Evolutionary conservation across 2,888 invertebrate species (phyloP).

Genomic region (Sphaerophoria rueppellii): DNA sequence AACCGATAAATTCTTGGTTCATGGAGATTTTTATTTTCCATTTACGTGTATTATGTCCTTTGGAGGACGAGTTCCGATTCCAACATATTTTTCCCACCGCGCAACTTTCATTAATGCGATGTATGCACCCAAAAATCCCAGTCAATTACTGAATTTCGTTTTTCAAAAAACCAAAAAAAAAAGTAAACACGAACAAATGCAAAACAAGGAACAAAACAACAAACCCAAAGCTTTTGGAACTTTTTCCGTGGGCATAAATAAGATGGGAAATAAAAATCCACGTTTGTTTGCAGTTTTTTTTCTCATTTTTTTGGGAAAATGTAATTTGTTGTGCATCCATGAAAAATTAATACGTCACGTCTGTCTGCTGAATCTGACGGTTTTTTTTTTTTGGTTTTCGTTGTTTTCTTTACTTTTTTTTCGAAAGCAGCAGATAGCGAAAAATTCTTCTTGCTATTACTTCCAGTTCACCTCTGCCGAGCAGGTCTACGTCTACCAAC

Average conservation of each 20-base stretch:
- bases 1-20: constrained; percentile 69
- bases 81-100: constrained; percentile 7
- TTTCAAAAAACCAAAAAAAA: constrained; percentile 20
- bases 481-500: not conserved
- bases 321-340: constrained; percentile 73
- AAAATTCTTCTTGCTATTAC: constrained; percentile 36
- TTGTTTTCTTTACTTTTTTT: not conserved
- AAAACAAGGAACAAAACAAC: constrained; percentile 4
- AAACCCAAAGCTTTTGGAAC: constrained; percentile 22
- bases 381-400: not conserved
- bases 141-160: constrained; percentile 67
- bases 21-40: constrained; percentile 50
- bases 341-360: constrained; percentile 71
- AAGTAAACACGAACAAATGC: not conserved
- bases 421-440: constrained; percentile 18
- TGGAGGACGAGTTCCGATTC: not conserved
- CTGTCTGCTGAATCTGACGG: constrained; percentile 56
- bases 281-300: not conserved
- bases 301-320: constrained; percentile 37
- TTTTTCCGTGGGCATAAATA: not conserved
- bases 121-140: constrained; percentile 57
- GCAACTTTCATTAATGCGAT: constrained; percentile 59
- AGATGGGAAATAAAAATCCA: constrained; percentile 12
- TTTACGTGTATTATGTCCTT: constrained; percentile 40
- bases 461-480: constrained; percentile 29